Evolutionary conservation across 1,140 invertebrate genomes (phyloP).

Genomic region (Temnothorax longispinosus): DNA sequence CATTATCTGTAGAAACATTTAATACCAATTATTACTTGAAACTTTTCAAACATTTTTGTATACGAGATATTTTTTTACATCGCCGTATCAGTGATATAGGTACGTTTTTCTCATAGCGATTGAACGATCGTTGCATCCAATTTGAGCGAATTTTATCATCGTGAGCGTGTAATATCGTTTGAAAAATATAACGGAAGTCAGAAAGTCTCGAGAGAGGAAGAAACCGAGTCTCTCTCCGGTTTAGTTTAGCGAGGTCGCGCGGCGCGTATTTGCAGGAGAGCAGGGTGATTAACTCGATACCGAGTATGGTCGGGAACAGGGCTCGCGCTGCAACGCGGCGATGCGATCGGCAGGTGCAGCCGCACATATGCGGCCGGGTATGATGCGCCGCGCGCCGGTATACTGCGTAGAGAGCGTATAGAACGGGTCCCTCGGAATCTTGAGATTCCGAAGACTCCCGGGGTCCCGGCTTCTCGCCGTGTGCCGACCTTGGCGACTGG

Average conservation of each 20-base stretch:
- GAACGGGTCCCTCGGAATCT: conserved; percentile 68
- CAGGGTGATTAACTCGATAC: conserved; percentile 41
- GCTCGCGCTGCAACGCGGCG: conserved; percentile 18
- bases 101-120: not conserved
- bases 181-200: conserved; percentile 4
- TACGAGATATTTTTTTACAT: not conserved
- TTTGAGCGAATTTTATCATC: not conserved
- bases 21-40: not conserved
- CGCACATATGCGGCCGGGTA: conserved; percentile 67
- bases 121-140: not conserved
- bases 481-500: conserved; percentile 71
- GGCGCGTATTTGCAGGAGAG: not conserved
- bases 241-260: conserved; percentile 23
- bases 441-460: conserved; percentile 69
- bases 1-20: not conserved
- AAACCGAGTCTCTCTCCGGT: not conserved
- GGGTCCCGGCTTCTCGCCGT: conserved; percentile 56
- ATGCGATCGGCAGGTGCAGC: conserved; percentile 65
- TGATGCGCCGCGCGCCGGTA: conserved; percentile 50
- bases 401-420: conserved; percentile 29
- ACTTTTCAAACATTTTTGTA: no score
- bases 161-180: not conserved
- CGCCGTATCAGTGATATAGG: not conserved
- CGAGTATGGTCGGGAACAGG: conserved; percentile 44
- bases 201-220: not conserved